phyloP scores from a whole-genome alignment of 2,888 invertebrate species.

The Chloroclystis v-ata region DNA sequence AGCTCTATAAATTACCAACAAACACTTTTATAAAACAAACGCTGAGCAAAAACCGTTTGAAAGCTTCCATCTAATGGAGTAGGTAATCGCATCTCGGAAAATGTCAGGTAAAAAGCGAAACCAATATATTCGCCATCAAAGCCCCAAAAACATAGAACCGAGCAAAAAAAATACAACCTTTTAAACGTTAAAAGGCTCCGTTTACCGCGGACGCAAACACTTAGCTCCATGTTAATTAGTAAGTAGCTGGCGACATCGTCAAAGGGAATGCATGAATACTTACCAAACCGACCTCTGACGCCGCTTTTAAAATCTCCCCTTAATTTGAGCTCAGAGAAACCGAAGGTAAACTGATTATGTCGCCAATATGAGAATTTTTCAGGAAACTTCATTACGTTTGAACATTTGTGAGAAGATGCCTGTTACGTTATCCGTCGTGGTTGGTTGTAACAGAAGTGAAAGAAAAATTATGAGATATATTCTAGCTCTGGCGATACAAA shows the following conservation, averaged over 20 bases:
- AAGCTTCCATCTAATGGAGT: slow-evolving; percentile 44
- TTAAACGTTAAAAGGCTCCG: slow-evolving; percentile 76
- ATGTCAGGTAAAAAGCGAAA: slow-evolving; percentile 60
- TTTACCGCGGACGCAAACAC: slow-evolving; percentile 78
- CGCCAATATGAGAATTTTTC: slow-evolving; percentile 69
- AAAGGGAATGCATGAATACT: slow-evolving; percentile 79
- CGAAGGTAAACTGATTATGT: slow-evolving; percentile 72
- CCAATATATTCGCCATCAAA: slow-evolving; percentile 67
- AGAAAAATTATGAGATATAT: too few species aligned
- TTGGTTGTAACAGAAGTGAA: background rate
- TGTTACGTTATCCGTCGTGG: slow-evolving; percentile 15
- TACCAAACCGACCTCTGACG: slow-evolving; percentile 62
- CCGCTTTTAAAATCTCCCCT: slow-evolving; percentile 74
- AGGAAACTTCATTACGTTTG: slow-evolving; percentile 45
- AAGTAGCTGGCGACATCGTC: slow-evolving; percentile 73
- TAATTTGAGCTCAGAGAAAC: slow-evolving; percentile 69
- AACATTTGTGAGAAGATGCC: slow-evolving; percentile 30
- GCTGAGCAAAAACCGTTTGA: slow-evolving; percentile 27
- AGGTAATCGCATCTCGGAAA: slow-evolving; percentile 58
- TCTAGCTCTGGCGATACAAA: too few species aligned
- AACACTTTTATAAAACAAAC: background rate
- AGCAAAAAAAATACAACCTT: slow-evolving; percentile 65
- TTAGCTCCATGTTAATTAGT: slow-evolving; percentile 76
- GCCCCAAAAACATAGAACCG: slow-evolving; percentile 63
- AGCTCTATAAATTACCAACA: too few species aligned